A percentile compares a stretch with the other conserved stretches of the same genome.
phyloP scores from a whole-genome alignment of 1,140 invertebrate species.

The Aradophagus sp. region DNA sequence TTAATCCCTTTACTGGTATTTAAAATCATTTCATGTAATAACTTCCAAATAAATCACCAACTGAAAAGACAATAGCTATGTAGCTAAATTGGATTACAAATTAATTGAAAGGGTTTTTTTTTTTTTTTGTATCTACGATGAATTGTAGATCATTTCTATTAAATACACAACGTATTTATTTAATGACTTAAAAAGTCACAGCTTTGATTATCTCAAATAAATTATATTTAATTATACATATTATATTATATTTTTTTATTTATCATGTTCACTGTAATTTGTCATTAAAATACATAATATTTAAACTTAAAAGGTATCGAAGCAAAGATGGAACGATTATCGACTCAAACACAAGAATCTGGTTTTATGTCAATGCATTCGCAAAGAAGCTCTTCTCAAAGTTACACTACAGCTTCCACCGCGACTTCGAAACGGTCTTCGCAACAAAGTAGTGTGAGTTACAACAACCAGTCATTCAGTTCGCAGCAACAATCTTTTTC shows the following conservation, averaged over 20 bases:
- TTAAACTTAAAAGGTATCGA: constrained; percentile 65
- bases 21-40: too few species aligned
- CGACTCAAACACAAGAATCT: constrained; percentile 76
- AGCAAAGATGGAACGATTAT: constrained; percentile 72
- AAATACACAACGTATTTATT: too few species aligned
- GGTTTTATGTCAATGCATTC: constrained; percentile 85
- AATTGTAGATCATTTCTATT: too few species aligned
- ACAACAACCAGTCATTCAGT: constrained; percentile 71
- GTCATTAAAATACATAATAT: constrained; percentile 3
- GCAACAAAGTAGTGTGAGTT: constrained; percentile 75
- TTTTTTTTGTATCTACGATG: too few species aligned
- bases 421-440: constrained; percentile 78
- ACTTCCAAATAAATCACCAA: too few species aligned
- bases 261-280: constrained; percentile 2
- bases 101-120: too few species aligned
- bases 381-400: constrained; percentile 78
- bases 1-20: constrained; percentile 70
- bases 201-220: too few species aligned
- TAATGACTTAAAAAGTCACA: too few species aligned
- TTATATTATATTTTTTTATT: too few species aligned
- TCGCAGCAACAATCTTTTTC: constrained; percentile 71
- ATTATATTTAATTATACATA: too few species aligned
- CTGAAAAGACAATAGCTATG: too few species aligned
- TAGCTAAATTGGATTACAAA: too few species aligned
- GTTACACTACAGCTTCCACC: constrained; percentile 74